Percentiles rank a stretch among this genome's conserved stretches.
Conservation (phyloP, 23 tunicate species). For the Ascidia mentula region DNA sequence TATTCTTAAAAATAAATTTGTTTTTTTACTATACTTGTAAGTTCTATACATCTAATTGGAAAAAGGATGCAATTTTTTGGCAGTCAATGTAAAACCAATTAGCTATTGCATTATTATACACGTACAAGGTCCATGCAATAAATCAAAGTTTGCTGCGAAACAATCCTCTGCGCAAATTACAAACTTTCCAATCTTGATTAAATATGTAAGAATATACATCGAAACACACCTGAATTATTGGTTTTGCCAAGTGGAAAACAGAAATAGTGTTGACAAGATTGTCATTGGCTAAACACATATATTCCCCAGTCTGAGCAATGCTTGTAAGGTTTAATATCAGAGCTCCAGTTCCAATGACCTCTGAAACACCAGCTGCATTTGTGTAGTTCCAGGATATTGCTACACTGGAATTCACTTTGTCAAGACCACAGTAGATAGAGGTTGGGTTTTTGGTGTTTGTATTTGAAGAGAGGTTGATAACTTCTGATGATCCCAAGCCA, state of each 20-base stretch:
- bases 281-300: conserved; percentile 20
- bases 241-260: conserved; percentile 8
- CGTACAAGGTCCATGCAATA: too few relatives aligned
- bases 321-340: conserved; percentile 18
- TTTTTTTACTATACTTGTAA: not conserved
- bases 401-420: not conserved
- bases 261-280: not conserved
- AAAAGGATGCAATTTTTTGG: too few relatives aligned
- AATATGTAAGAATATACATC: too few relatives aligned
- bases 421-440: conserved; percentile 1
- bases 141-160: too few relatives aligned
- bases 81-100: too few relatives aligned
- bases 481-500: not conserved
- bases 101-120: too few relatives aligned
- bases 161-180: too few relatives aligned
- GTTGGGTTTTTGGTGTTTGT: conserved; percentile 15
- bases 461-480: not conserved
- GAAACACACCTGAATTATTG: conserved; percentile 35
- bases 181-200: too few relatives aligned
- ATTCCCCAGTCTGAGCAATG: conserved; percentile 22
- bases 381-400: conserved; percentile 27
- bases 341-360: not conserved
- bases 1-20: conserved; percentile 29
- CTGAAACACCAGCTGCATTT: conserved; percentile 5
- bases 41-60: not conserved